Evolutionary conservation across 1,140 invertebrate species (phyloP), one percentile per base, ranked within the genome.

Genomic region (Leptopilina boulardi): DNA sequence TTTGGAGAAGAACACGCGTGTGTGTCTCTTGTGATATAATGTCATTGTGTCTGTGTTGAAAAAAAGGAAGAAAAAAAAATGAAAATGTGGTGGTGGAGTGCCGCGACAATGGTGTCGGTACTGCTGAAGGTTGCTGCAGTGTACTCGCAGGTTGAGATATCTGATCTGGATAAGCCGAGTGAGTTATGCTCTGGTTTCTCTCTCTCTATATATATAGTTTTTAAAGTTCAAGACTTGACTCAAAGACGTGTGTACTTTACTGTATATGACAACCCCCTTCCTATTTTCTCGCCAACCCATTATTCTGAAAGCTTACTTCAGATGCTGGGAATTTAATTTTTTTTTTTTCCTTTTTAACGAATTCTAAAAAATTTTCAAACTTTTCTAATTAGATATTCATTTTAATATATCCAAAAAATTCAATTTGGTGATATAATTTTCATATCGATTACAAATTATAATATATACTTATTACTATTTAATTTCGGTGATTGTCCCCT

Each of bases 141-240:
- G 74, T 73, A 74, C 80, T 84, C 82, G 77, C 81, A 82, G 79
- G 26, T 66, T n/a, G 83, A 87, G 80, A 82, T 87, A 81, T 83
- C 86, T 74, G 87, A 89, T 83, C 82, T 89, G 79, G 87, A 89
- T 87, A 85, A 88, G 85, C 88, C 87, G 38, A 85, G 88, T 89
- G 81, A 89, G 88, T 89, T 83, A 81, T 80, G 77, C 73, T 47
- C 66, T 30, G 47, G 76, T 73, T 72, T 59, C 1, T 59, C 54
- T 70, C 70, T 74, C 1, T 59, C 54, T 70, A 70, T 74, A 30
- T 73, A 38, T 18, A 9, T 74, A 54, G 38, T 30, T 66, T 38
- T 66, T 1, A 66, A 66, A 34, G 26, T 66, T 66, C 26, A 59
- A 13, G 56, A 23, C 56, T 59, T 54, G 8, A 10, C 5, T 13